Conservation (phyloP, 2,888 invertebrate species). For the Agapostemon virescens region DNA sequence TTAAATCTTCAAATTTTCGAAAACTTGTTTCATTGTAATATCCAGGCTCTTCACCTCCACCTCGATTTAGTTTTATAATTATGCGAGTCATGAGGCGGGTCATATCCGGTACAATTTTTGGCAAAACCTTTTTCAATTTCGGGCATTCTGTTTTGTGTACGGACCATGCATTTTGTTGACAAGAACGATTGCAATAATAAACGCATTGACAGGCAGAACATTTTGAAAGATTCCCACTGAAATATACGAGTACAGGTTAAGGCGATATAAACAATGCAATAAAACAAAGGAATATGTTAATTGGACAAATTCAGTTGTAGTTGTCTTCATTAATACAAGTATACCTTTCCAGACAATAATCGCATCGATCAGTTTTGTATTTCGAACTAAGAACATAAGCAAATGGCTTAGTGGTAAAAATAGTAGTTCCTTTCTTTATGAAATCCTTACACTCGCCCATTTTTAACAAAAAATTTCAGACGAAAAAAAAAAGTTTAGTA, state of each 20-base stretch:
- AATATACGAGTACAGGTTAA: conserved; percentile 67
- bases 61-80: conserved; percentile 86
- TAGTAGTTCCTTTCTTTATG: conserved; percentile 73
- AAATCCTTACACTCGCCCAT: conserved; percentile 51
- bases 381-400: conserved; percentile 83
- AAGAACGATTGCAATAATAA: conserved; percentile 89
- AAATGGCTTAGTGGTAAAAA: conserved; percentile 61
- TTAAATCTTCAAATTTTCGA: conserved; percentile 91
- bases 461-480: conserved; percentile 16
- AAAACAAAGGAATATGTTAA: background rate
- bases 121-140: conserved; percentile 87
- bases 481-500: background rate
- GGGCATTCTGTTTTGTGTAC: conserved; percentile 92
- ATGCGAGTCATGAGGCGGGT: conserved; percentile 90
- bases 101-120: conserved; percentile 90
- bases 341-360: conserved; percentile 84
- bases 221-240: conserved; percentile 87
- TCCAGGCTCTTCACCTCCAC: conserved; percentile 85
- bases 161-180: conserved; percentile 91
- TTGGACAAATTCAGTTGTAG: background rate
- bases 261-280: background rate
- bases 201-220: conserved; percentile 92
- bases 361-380: conserved; percentile 87
- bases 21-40: conserved; percentile 87
- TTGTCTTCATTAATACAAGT: background rate